Evolutionary conservation across 2,888 invertebrate species (phyloP), one percentile per base, ranked within the genome.

Genomic region (Epinotia ramella): DNA sequence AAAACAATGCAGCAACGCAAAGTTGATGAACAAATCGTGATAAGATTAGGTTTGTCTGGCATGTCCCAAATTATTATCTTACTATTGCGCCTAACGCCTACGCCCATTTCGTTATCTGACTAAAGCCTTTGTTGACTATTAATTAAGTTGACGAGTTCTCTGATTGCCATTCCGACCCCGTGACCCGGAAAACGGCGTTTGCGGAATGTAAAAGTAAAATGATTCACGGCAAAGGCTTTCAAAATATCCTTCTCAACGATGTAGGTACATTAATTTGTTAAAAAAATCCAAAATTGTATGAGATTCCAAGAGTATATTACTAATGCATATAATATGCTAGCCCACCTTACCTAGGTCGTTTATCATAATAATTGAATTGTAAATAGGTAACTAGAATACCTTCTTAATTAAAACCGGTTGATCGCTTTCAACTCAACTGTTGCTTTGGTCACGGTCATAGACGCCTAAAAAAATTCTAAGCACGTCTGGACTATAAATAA

Each of bases 401-500:
- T 46, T 13, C 46, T 3, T 57, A 57, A 57, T 12, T 24, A 18
- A 11, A 57, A 57, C 12, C 57, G 57, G 20, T 57, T 57, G 57
- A 3, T 1, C 4, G 24, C 18, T 20, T 12, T 12, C 46, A 12
- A 20, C 9, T 6, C 7, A 33, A 28, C 7, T 57, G 2, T 24
- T 24, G 20, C 28, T 59, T 24, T 13, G 13, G 16, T 60, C 24
- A 60, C 60, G 7, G 13, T 13, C 60, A 28, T 5, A 24, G n/a
- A n/a, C 33, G n/a, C 5, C 9, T 68, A 24, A 24, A 18, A 49
- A 66, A 66, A 13, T 16, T 68, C 59, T 68, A n/a, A 59, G 7
- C 57, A 68, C 68, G 59, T 44, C 57, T 68, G 44, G 33, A 16
- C 20, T 44, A 69, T 60, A 69, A 69, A 60, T 69, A 68, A 68